Evolutionary conservation across 1,140 invertebrate species (phyloP), one percentile per base, ranked within the genome.

Genomic region (Sitobion miscanthi): DNA sequence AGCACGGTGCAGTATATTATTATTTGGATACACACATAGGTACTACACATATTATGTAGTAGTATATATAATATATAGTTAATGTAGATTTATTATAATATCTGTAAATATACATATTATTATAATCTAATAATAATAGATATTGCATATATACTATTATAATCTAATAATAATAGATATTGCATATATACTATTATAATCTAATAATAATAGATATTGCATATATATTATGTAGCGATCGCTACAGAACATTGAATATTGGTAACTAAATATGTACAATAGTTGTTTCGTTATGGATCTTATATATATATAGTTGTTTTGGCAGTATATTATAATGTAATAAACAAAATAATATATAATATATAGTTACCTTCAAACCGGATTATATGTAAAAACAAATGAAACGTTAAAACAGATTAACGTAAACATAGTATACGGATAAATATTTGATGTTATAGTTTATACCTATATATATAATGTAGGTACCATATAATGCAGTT

Each of bases 321-420:
- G 62, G 62, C 25, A 14, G 83, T 42, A 42, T 45, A 85, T 85
- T 85, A 38, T 85, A 82, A 85, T 85, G 38, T 85, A 42, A 85
- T 85, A 85, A 86, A 86, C 42, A 30, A 86, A 45, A 45, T 86
- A 45, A 8, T 30, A 45, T 86, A 86, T 52, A 17, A 25, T 45
- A 25, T 45, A 86, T 86, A 86, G 83, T 23, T 45, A 86, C 83
- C 42, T 69, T 69, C 83, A 86, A 45, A 86, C 83, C 83, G 83
- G 83, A 86, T 86, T 86, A 47, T 86, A 30, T 86, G 42, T 45
- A 86, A 45, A 83, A 86, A 86, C 83, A 86, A 86, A 86, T 86
- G 83, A 45, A 86, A 86, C 83, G 83, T 86, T 85, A 86, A 83
- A 86, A 86, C 42, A 86, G 83, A 85, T 85, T 45, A 85, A 85